Percentiles rank a stretch among this genome's conserved stretches.
Conservation (phyloP, 2,113 vertebrate species). For the Lophius piscatorius region DNA sequence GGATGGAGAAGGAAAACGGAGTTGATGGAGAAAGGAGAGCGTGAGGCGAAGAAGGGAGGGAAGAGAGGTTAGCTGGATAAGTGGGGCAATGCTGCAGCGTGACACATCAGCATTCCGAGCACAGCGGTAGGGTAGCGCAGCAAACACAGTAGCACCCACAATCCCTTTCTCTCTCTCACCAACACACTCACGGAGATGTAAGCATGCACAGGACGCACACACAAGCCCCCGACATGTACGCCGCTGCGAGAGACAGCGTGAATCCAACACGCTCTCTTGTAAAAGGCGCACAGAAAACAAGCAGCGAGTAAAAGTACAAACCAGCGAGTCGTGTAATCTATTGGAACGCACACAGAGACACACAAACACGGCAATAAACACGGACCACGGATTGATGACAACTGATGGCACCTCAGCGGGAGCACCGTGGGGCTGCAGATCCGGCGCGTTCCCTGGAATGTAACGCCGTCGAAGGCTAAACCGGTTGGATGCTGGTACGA, state of each 20-base stretch:
- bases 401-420: background rate
- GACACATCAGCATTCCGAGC: conserved; percentile 84
- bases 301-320: conserved; percentile 23
- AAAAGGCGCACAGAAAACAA: conserved; percentile 21
- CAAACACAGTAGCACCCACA: conserved; percentile 61
- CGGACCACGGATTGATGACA: conserved; percentile 12
- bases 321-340: conserved; percentile 11
- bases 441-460: conserved; percentile 38
- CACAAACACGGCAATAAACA: conserved; percentile 1
- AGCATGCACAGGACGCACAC: conserved; percentile 14
- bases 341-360: background rate
- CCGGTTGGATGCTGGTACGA: conserved; percentile 19
- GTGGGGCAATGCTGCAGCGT: conserved; percentile 83
- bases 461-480: conserved; percentile 12
- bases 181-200: conserved; percentile 15
- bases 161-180: conserved; percentile 17
- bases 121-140: conserved; percentile 72
- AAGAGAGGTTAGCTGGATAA: conserved; percentile 81
- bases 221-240: conserved; percentile 25
- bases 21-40: conserved; percentile 9
- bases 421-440: conserved; percentile 37
- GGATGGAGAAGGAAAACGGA: conserved; percentile 8
- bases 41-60: conserved; percentile 21
- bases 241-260: too few relatives aligned
- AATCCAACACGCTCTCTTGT: conserved; percentile 28